Evolutionary conservation across 2,888 invertebrate species (phyloP).

Genomic region (Chloromyia formosa): DNA sequence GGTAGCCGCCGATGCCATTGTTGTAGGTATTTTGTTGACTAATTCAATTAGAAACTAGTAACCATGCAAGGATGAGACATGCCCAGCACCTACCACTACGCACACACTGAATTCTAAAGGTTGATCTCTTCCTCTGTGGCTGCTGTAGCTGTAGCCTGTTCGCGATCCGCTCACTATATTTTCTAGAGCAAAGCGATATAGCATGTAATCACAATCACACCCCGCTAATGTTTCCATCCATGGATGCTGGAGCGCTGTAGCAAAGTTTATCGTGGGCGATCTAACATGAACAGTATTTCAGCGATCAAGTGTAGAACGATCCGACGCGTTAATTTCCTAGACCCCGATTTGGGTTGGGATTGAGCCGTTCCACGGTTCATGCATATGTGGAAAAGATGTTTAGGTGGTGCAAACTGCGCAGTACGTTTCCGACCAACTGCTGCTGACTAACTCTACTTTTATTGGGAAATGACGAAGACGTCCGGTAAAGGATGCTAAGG

Average conservation of each 20-base stretch:
- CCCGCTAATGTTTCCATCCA: conserved; percentile 4
- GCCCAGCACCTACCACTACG: neutral
- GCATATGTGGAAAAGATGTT: conserved; percentile 23
- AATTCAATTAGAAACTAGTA: conserved; percentile 36
- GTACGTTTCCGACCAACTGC: neutral
- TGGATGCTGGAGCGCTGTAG: neutral
- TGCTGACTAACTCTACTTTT: conserved; percentile 28
- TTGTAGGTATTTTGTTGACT: conserved; percentile 33
- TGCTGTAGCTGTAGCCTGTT: neutral
- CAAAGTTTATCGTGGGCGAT: conserved; percentile 34
- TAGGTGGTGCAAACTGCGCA: neutral
- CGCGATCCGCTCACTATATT: conserved; percentile 11
- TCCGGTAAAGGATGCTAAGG: conserved; percentile 3
- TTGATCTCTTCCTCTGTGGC: no score
- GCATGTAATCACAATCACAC: conserved; percentile 8
- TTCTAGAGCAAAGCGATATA: conserved; percentile 18
- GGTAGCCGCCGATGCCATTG: neutral
- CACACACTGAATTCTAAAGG: no score
- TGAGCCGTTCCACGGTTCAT: conserved; percentile 4
- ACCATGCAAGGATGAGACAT: conserved; percentile 28
- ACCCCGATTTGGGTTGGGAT: conserved; percentile 27
- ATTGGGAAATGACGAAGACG: neutral
- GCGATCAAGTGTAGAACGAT: conserved; percentile 2
- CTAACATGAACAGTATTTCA: conserved; percentile 14
- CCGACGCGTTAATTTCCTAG: conserved; percentile 32